A percentile compares a stretch with the other conserved stretches of the same genome.
Conservation (phyloP, 2,888 invertebrate species). For the Netelia fuscicornis region DNA sequence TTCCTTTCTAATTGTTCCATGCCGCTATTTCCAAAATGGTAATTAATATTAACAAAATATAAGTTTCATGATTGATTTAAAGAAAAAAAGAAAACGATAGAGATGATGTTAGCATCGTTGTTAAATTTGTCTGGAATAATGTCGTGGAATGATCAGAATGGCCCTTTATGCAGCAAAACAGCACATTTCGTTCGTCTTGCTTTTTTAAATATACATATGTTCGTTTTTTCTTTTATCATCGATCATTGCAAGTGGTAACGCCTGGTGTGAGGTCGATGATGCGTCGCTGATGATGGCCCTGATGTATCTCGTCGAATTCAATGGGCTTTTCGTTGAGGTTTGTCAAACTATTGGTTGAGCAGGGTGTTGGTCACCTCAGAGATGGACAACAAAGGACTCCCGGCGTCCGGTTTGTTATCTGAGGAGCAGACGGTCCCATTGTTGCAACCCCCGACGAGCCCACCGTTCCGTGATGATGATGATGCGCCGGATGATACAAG, state of each 20-base stretch:
- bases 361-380: constrained; percentile 92
- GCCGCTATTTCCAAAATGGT: neutral
- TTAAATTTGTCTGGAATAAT: neutral
- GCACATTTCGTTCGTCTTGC: neutral
- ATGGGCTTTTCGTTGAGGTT: constrained; percentile 74
- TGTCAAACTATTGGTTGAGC: constrained; percentile 87
- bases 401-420: constrained; percentile 86
- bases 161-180: neutral
- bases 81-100: neutral
- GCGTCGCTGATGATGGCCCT: constrained; percentile 53
- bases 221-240: constrained; percentile 47
- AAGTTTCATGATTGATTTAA: neutral
- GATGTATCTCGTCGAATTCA: constrained; percentile 67
- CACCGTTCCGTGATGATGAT: constrained; percentile 78
- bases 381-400: constrained; percentile 91
- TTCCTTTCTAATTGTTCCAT: neutral
- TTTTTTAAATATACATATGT: constrained; percentile 5
- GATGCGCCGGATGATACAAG: constrained; percentile 84
- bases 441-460: constrained; percentile 78
- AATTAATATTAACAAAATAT: neutral
- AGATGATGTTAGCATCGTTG: neutral
- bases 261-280: constrained; percentile 58
- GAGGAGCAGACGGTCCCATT: constrained; percentile 84
- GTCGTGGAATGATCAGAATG: constrained; percentile 1
- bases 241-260: constrained; percentile 65